phyloP scores from a whole-genome alignment of 2,888 invertebrate genomes.

The Polydesmus complanatus region DNA sequence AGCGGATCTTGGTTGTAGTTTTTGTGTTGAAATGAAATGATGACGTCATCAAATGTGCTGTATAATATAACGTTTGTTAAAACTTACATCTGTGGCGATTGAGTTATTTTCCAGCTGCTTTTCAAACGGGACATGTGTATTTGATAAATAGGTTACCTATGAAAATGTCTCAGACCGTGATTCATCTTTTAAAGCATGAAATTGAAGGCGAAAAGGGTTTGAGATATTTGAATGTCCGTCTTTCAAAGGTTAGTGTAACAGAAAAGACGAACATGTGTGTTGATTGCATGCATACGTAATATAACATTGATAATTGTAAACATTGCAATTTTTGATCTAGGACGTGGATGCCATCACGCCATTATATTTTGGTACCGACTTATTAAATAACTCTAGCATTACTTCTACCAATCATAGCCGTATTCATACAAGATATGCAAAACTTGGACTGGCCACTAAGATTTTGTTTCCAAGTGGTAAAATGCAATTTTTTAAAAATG shows the following conservation, averaged over 20 bases:
- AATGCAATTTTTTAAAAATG: background rate
- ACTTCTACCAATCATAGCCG: slow-evolving; percentile 13
- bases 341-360: slow-evolving; percentile 8
- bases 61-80: no score
- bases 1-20: no score
- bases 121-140: no score
- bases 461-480: slow-evolving; percentile 13
- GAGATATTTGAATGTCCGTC: slow-evolving; percentile 10
- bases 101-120: no score
- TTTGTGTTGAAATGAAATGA: no score
- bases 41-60: no score
- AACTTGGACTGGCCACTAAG: slow-evolving; percentile 16
- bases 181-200: slow-evolving; percentile 13
- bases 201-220: slow-evolving; percentile 12
- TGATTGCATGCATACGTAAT: no score
- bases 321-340: slow-evolving; percentile 12
- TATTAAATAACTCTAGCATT: slow-evolving; percentile 10
- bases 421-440: slow-evolving; percentile 16
- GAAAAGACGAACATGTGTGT: no score
- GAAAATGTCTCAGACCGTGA: slow-evolving; percentile 1
- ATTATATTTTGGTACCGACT: slow-evolving; percentile 15
- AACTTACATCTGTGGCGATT: no score
- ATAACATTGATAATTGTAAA: no score
- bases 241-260: slow-evolving; percentile 11
- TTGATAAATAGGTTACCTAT: no score